Conservation (phyloP, 2,113 vertebrate species). For the Axis porcinus region DNA sequence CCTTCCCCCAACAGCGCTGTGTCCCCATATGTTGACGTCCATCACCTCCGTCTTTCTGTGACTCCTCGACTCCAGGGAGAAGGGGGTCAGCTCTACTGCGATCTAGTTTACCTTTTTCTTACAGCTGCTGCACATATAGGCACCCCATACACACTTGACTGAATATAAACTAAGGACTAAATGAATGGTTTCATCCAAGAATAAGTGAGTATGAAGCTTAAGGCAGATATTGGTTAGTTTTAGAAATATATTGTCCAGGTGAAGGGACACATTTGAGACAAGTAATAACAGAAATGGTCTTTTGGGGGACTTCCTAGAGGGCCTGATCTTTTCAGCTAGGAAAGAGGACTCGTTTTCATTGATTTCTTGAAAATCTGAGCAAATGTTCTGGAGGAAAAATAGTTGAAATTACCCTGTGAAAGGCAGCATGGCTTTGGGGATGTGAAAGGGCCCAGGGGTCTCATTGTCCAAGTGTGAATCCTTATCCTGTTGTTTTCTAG, state of each 20-base stretch:
- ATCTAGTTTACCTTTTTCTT: neutral
- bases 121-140: neutral
- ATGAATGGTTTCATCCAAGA: neutral
- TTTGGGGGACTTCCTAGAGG: neutral
- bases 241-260: neutral
- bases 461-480: neutral
- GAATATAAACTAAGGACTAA: neutral
- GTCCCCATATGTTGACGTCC: neutral
- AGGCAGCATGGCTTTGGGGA: too few species aligned
- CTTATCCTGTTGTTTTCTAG: neutral
- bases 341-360: neutral
- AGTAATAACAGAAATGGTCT: neutral
- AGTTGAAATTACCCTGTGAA: neutral
- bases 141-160: neutral
- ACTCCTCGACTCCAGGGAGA: neutral
- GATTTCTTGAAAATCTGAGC: neutral
- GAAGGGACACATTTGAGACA: neutral
- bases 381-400: neutral
- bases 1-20: fast-evolving
- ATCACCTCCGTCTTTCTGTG: neutral
- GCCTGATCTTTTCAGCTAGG: neutral
- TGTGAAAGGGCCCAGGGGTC: too few species aligned
- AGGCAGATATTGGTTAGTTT: neutral
- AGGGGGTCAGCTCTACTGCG: fast-evolving
- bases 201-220: neutral